Evolutionary conservation across 2,797 vertebrate species (phyloP), one percentile per base, ranked within the genome.

Genomic region (Numenius phaeopus): DNA sequence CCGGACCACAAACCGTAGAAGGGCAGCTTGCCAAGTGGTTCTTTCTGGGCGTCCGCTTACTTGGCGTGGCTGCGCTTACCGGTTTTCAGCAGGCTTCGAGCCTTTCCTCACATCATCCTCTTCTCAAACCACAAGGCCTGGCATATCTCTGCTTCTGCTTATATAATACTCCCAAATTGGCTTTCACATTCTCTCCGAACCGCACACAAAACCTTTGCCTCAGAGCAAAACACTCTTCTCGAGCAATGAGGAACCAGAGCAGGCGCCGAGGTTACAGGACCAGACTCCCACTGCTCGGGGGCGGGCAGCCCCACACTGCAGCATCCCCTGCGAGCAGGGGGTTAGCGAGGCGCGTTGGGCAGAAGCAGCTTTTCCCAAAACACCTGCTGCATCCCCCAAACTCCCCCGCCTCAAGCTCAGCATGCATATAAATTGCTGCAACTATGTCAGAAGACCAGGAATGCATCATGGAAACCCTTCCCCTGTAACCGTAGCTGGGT

Each of bases 391-490:
- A 55, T 90, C 47, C 57, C 78, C 64, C 42, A 82, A 4, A 66
- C 77, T 83, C 73, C 76, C 79, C 69, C 2, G 1, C 42, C 79
- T 88, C 87, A 66, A 50, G 77, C 91, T 79, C 94, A 79, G 44
- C 83, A 95, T 96, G 61, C 92, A 96, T 97, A 96, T 95, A 84
- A 83, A 97, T 94, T 10, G 24, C 37, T 77, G 83, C 82, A 86
- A 77, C 80, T 27, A 21, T 95, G 95, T 96, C 94, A 96, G 85
- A 91, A 93, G 76, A 94, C 14, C 76, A 94, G 89, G 95, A 94
- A 91, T 86, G 91, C 95, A 97, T 97, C 97, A 97, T 65, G 73
- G 96, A 97, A 97, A 97, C 73, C 85, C 87, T 82, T 54, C 17
- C 39, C 58, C 58, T 87, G 97, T 97, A 97, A 97, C 73, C 1